Percentiles rank a stretch among this genome's conserved stretches.
Conservation (phyloP, 1,140 invertebrate species). For the Meloidogyne chitwoodi region DNA sequence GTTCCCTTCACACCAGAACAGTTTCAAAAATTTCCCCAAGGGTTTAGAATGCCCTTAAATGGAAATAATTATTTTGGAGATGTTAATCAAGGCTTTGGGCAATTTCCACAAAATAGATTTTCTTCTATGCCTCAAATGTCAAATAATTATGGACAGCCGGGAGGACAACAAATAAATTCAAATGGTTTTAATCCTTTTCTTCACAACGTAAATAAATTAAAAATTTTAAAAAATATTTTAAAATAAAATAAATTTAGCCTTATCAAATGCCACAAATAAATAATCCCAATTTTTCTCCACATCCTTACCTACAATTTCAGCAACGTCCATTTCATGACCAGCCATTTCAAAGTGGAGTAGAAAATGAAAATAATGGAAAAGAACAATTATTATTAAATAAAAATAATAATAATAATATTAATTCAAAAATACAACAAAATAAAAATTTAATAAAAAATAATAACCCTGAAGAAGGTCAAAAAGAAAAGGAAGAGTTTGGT, state of each 20-base stretch:
- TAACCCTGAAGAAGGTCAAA: neutral
- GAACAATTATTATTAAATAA: neutral
- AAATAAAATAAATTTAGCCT: neutral
- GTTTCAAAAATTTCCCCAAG: neutral
- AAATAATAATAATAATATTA: too few species aligned
- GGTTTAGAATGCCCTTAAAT: neutral
- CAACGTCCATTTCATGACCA: neutral
- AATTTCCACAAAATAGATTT: neutral
- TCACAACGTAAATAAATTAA: neutral
- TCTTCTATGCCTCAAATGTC: neutral
- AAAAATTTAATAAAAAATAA: neutral
- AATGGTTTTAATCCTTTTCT: neutral
- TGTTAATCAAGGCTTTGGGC: neutral
- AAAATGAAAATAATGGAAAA: neutral
- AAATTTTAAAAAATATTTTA: neutral
- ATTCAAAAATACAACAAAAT: conserved; percentile 6
- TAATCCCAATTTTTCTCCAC: neutral
- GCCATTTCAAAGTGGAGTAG: neutral
- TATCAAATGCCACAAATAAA: neutral
- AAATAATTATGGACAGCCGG: neutral
- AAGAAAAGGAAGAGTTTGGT: neutral
- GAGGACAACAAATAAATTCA: neutral
- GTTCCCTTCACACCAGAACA: neutral
- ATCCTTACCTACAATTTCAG: neutral
- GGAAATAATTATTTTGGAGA: neutral